Evolutionary conservation across 2,888 invertebrate species (phyloP).

Genomic region (Axea sp.): DNA sequence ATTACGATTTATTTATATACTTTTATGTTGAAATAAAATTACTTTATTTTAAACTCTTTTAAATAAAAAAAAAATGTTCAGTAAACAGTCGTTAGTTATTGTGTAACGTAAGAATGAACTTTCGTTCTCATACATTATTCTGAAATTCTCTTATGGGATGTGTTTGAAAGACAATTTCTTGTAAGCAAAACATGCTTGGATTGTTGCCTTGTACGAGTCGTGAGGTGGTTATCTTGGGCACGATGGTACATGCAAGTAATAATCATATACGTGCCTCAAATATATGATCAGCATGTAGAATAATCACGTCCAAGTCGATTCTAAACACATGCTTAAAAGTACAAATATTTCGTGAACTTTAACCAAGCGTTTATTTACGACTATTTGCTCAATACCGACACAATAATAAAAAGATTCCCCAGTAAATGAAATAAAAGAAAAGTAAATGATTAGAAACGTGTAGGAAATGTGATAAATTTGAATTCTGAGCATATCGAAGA

Average conservation of each 20-base stretch:
- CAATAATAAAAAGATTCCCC: slow-evolving; percentile 22
- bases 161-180: slow-evolving; percentile 59
- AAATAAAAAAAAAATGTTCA: too few species aligned
- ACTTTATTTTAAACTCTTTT: too few species aligned
- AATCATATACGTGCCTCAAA: slow-evolving; percentile 71
- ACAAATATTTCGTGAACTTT: slow-evolving; percentile 47
- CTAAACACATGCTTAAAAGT: slow-evolving; percentile 50
- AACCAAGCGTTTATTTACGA: slow-evolving; percentile 31
- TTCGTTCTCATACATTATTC: slow-evolving; percentile 42
- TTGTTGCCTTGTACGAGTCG: slow-evolving; percentile 55
- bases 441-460: slow-evolving; percentile 16
- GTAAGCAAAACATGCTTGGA: slow-evolving; percentile 58
- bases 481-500: slow-evolving; percentile 14
- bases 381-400: slow-evolving; percentile 26
- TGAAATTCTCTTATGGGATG: slow-evolving; percentile 40
- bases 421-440: slow-evolving; percentile 11
- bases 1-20: too few species aligned
- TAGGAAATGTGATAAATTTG: slow-evolving; percentile 7
- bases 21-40: too few species aligned
- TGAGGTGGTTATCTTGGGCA: slow-evolving; percentile 56
- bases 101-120: slow-evolving; percentile 12
- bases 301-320: slow-evolving; percentile 48
- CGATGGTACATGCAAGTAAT: slow-evolving; percentile 59
- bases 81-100: background rate
- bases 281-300: slow-evolving; percentile 66